These are phyloP conservation scores for Chamaea fasciata DNA, from an alignment of 2,113 vertebrate genomes.

Conservation along the genomic window DNA sequence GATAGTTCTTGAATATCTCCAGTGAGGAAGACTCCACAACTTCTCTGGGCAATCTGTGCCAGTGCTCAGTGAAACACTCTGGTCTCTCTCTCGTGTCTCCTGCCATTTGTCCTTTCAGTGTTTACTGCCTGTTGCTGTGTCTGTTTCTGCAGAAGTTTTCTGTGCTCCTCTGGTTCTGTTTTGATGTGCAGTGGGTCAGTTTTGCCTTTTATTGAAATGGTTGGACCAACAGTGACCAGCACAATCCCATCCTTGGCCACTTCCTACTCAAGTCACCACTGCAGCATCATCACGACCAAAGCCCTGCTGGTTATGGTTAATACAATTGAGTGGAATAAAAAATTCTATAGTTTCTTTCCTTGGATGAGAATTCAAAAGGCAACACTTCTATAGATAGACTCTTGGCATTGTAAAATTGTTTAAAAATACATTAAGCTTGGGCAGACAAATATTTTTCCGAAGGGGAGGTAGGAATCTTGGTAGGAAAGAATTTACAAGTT, in stretches of 20 bases:
- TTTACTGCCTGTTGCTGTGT: not conserved
- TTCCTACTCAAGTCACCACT: not conserved
- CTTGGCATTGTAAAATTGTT: not conserved
- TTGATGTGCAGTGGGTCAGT: not conserved
- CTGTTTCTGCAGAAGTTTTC: not conserved
- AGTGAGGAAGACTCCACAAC: not conserved
- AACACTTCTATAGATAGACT: not conserved
- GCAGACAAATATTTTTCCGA: not conserved
- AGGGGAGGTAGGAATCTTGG: not conserved
- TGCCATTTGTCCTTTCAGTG: not conserved
- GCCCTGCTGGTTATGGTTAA: not conserved
- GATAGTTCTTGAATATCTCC: not conserved
- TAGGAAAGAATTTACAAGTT: not conserved
- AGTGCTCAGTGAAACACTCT: not conserved
- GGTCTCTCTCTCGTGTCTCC: not conserved
- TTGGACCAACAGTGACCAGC: not conserved
- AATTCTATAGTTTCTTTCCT: not conserved
- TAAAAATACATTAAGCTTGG: not conserved
- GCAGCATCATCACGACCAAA: not conserved
- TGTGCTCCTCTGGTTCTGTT: not conserved
- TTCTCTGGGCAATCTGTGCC: not conserved
- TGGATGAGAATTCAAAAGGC: not conserved
- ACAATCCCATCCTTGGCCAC: not conserved
- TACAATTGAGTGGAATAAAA: not conserved
- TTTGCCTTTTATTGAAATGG: not conserved